Conservation (phyloP, 2,113 vertebrate genomes). For the Bambusicola thoracicus region DNA sequence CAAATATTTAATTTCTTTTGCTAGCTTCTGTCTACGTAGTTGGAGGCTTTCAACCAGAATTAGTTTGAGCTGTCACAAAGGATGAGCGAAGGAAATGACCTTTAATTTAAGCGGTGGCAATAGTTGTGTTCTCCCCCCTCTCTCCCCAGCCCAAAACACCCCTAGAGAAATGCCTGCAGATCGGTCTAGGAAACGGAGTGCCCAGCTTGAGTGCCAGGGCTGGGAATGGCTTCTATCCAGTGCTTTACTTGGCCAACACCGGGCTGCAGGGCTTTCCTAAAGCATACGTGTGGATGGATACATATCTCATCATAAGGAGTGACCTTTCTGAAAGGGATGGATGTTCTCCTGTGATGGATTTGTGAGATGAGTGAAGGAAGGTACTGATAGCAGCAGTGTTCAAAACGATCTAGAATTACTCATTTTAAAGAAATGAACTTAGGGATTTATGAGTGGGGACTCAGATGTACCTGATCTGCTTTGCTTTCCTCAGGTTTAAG, state of each 20-base stretch:
- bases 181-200: neutral
- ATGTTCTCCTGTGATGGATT: neutral
- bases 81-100: neutral
- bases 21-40: accelerated
- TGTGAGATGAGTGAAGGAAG: neutral
- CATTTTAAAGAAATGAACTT: neutral
- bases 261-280: neutral
- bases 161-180: neutral
- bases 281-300: accelerated
- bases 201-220: neutral
- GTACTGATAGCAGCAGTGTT: neutral
- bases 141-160: neutral
- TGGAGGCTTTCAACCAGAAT: neutral
- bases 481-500: neutral
- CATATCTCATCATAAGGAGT: accelerated
- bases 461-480: neutral
- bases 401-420: neutral
- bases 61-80: neutral
- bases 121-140: neutral
- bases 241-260: neutral
- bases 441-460: neutral
- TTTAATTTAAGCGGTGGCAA: neutral
- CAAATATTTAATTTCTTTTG: neutral
- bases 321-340: neutral
- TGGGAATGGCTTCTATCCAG: neutral